Evolutionary conservation across 2,797 vertebrate genomes (phyloP), one percentile per base, ranked within the genome.

Genomic region (Tolypeutes matacus): DNA sequence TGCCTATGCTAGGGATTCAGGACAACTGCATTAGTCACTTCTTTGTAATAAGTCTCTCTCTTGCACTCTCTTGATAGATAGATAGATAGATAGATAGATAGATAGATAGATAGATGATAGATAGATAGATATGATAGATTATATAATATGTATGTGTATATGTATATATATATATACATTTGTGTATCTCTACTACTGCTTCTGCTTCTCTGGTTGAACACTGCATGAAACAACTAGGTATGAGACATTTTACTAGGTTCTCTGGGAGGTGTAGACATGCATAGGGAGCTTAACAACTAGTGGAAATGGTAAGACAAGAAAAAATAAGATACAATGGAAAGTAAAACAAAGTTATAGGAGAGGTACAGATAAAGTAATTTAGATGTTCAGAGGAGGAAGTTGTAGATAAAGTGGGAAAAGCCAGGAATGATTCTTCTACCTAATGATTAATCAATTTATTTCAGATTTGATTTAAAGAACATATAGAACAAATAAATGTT

Each of bases 391-490:
- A 46, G 42, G 34, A 67, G n/a, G 51, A 80, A 51, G 18, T 82
- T 34, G 83, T 12, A 84, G 21, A 34, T n/a, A 92, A 69, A 27
- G 31, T 56, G 51, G 51, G 46, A 77, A 92, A 84, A 64, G 3
- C 6, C 46, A 83, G 76, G 15, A 86, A 36, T 20, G 25, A 11
- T n/a, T n/a, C n/a, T 21, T 42, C 25, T 80, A 36, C 9, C 13
- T 49, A 72, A 78, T 65, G 58, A 91, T 56, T 65, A 31, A 29
- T 75, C 58, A 39, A 39, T 94, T 56, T 65, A 94, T 36, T 80
- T 67, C 29, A 81, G 27, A 56, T 25, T 92, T 76, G 67, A 77
- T 42, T 88, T 72, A 56, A 13, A 90, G 34, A 56, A 82, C 7
- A 62, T 53, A 64, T 14, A 34, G 78, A 12, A 53, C 13, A 76